phyloP scores from a whole-genome alignment of 2,113 vertebrate species.

The Otocyon megalotis region DNA sequence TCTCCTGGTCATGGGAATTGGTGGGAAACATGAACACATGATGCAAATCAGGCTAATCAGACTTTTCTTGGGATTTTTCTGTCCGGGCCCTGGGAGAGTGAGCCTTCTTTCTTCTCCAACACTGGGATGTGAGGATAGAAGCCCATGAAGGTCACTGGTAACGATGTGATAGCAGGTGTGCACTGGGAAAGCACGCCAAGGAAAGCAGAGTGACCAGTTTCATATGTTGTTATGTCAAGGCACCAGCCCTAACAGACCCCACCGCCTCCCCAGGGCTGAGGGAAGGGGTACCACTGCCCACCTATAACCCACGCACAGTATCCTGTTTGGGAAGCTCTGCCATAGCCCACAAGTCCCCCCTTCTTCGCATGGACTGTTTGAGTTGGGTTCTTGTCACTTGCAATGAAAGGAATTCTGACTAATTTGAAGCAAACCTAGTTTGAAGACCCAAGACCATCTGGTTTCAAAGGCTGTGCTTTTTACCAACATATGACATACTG shows the following conservation, averaged over 20 bases:
- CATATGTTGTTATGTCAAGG: background rate
- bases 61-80: background rate
- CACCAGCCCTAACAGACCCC: background rate
- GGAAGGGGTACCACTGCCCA: background rate
- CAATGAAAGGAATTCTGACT: background rate
- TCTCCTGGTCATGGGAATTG: background rate
- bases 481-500: background rate
- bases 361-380: background rate
- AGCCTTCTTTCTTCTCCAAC: background rate
- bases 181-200: background rate
- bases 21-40: background rate
- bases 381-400: background rate
- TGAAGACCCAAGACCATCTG: background rate
- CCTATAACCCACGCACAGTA: background rate
- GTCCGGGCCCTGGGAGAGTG: background rate
- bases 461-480: constrained; percentile 1
- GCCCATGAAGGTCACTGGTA: background rate
- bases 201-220: background rate
- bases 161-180: background rate
- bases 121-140: background rate
- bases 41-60: background rate
- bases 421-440: background rate
- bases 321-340: background rate
- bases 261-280: background rate
- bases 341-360: background rate